Conservation (phyloP, 2,888 invertebrate genomes). For the Dyspetes luteomarginatus region DNA sequence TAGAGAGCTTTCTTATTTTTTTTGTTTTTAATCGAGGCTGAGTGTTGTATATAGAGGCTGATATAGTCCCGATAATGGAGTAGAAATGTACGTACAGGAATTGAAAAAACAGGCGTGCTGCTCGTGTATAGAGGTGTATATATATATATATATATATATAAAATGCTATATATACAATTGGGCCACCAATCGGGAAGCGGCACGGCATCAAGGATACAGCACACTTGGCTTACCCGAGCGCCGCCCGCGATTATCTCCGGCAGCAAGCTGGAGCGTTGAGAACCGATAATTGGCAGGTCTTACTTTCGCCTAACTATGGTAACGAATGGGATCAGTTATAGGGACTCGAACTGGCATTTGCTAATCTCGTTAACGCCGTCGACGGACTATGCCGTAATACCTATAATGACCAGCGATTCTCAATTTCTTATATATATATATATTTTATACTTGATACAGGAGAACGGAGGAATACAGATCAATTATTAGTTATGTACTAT, state of each 20-base stretch:
- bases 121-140: not conserved
- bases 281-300: conserved; percentile 76
- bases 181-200: conserved; percentile 58
- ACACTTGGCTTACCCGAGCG: conserved; percentile 2
- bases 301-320: conserved; percentile 70
- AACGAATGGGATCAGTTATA: conserved; percentile 73
- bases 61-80: conserved; percentile 45
- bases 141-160: not conserved
- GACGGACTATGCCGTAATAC: conserved; percentile 22
- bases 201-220: conserved; percentile 51
- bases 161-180: conserved; percentile 50
- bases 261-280: conserved; percentile 65
- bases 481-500: too few species aligned
- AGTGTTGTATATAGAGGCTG: not conserved
- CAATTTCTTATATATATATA: conserved; percentile 30
- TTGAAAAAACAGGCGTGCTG: not conserved
- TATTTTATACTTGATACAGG: too few species aligned
- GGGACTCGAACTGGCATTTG: conserved; percentile 68
- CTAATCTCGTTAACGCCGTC: conserved; percentile 71
- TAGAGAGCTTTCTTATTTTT: conserved; percentile 5
- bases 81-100: not conserved
- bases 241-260: conserved; percentile 68
- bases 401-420: conserved; percentile 53
- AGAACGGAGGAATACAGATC: too few species aligned
- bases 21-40: not conserved